Base-by-base conservation (phyloP, 2,888 invertebrate species). In the Blastobasis lacticolella region DNA sequence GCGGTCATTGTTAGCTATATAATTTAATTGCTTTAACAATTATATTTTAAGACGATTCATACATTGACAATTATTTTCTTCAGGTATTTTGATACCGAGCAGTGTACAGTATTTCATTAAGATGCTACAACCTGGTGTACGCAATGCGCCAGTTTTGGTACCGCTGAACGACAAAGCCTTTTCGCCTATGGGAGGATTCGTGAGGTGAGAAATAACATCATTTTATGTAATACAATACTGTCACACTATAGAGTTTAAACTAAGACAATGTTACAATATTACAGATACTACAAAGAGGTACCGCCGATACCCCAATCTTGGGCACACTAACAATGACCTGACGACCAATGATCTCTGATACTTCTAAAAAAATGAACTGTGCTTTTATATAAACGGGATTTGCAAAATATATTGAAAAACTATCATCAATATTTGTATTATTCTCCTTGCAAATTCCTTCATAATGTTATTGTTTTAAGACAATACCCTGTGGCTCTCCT, bases 201-300 rank as follows among this genome's bases (percentile, higher is more conserved):
- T 87, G 50, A 83, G 84, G 86, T 86, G 62, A 62, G 56, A 53
- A 44, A 44, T 44, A 4, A 44, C 44, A 44, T 44, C 10, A 7
- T n/a, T n/a, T 46, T 43, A 7, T 36, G 1, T 45, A 45, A 50
- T 44, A 48, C 23, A 46, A 23, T 23, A 49, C 37, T 43, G 9
- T 48, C 38, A 47, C 45, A 5, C 4, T 42, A 7, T 5, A 42
- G 42, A 40, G 5, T 40, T 40, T 40, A 40, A 40, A 40, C 6
- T 40, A 40, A 40, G 2, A 6, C 9, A 40, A 40, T 9, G 4
- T 9, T 40, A 40, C 41, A 40, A 8, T 40, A 59, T 76, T 72
- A 50, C 73, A 87, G 87, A 61, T 86, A 83, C 61, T 87, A 86
- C 62, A 87, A 86, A 61, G 84, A 86, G 73, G 84, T 87, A 2